Percentiles rank a stretch among this genome's conserved stretches.
Conservation (phyloP, 1,140 invertebrate genomes). For the Bombus terrestris region DNA sequence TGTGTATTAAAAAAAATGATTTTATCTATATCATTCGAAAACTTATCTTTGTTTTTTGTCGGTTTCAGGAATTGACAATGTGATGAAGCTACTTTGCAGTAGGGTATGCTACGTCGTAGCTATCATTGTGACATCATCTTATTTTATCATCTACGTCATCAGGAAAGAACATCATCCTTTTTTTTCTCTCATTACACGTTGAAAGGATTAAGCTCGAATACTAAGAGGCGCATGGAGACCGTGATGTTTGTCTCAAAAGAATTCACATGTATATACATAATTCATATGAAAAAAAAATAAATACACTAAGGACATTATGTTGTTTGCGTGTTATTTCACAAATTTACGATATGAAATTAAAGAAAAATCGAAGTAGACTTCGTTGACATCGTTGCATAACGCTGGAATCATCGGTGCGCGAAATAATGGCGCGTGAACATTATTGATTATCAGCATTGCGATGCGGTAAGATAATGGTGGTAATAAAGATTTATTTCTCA, state of each 20-base stretch:
- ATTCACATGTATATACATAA: slow-evolving; percentile 79
- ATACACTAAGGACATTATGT: slow-evolving; percentile 63
- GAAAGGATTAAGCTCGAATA: slow-evolving; percentile 43
- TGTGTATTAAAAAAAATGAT: slow-evolving; percentile 28
- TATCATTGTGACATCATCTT: slow-evolving; percentile 67
- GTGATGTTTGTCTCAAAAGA: slow-evolving; percentile 43
- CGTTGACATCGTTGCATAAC: neutral
- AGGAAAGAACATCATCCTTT: slow-evolving; percentile 40
- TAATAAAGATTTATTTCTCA: neutral
- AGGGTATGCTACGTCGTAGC: slow-evolving; percentile 63
- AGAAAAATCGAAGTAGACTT: neutral
- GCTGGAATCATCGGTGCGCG: neutral
- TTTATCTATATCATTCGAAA: neutral
- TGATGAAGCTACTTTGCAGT: slow-evolving; percentile 75
- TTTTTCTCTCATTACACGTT: slow-evolving; percentile 66
- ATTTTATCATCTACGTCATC: slow-evolving; percentile 72
- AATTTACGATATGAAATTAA: neutral
- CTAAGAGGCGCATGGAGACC: slow-evolving; percentile 17
- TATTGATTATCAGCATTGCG: too few relatives aligned
- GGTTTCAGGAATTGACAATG: slow-evolving; percentile 81
- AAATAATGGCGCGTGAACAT: neutral
- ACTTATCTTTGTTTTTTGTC: neutral
- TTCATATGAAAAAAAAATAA: slow-evolving; percentile 75
- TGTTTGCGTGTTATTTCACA: neutral
- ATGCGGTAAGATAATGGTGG: neutral